Evolutionary conservation across 2,113 vertebrate genomes (phyloP).

Genomic region (Cavia aperea): DNA sequence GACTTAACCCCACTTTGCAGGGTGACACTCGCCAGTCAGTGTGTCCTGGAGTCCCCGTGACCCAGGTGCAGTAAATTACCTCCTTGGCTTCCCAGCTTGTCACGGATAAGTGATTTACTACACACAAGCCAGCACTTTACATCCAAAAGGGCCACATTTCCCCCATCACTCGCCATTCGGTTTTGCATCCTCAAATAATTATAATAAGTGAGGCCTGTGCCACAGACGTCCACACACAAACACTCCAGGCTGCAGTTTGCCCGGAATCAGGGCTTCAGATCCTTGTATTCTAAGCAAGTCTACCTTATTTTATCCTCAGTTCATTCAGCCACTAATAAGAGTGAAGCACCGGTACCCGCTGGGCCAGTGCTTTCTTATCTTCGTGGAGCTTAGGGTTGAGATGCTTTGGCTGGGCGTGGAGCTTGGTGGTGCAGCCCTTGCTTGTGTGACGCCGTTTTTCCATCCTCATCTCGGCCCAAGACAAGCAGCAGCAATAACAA

Average conservation of each 20-base stretch:
- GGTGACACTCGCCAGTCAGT: slow-evolving; percentile 2
- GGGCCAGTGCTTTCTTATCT: neutral
- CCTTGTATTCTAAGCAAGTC: neutral
- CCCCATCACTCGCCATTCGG: slow-evolving; percentile 49
- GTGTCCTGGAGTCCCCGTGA: slow-evolving; percentile 18
- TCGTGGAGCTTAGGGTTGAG: neutral
- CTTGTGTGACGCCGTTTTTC: neutral
- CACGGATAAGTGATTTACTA: slow-evolving; percentile 37
- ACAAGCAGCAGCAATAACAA: neutral
- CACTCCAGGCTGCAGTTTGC: neutral
- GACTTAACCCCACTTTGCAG: slow-evolving; percentile 8
- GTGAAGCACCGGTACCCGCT: neutral
- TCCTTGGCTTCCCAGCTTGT: slow-evolving; percentile 34
- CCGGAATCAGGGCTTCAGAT: neutral
- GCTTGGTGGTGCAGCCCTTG: neutral
- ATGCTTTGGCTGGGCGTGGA: neutral
- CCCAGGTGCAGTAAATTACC: neutral
- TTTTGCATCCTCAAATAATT: slow-evolving; percentile 34
- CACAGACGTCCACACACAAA: neutral
- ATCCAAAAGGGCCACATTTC: slow-evolving; percentile 47
- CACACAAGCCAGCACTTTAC: slow-evolving; percentile 24
- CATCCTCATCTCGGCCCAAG: neutral
- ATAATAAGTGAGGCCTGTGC: slow-evolving; percentile 40
- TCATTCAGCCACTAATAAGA: neutral
- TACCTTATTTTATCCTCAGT: neutral